Evolutionary conservation across 2,797 vertebrate species (phyloP), one percentile per base, ranked within the genome.

Genomic region (Neoniphon sammara): DNA sequence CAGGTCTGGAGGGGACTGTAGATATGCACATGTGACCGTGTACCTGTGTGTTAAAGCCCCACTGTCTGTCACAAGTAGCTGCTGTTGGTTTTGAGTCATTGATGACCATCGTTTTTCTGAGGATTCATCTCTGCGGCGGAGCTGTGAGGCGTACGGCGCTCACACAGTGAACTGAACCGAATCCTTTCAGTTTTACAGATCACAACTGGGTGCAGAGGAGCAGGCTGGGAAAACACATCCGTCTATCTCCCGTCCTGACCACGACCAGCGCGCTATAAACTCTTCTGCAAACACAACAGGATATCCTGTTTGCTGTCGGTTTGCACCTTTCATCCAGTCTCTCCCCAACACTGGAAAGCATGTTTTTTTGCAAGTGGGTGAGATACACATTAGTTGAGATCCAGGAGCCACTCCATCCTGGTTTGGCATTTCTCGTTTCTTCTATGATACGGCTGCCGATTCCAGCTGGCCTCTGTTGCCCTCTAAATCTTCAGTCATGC

Each of bases 271-370:
- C n/a, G 21, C 76, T 70, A 39, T 47, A 83, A 85, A 87, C 63
- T 53, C 73, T 23, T 60, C 59, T 66, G 20, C 47, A 75, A 85
- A 84, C 70, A 63, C 67, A 65, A 71, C 79, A 89, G 84, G 78
- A 90, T 75, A 83, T 89, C 82, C 86, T 89, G 82, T 85, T 85
- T 88, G 73, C 78, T 77, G 71, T 39, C 53, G 7, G 27, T 63
- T 58, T 79, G 73, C 70, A 58, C 21, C 71, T 58, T 77, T 80
- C 63, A 75, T 71, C 42, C 73, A 50, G 7, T 62, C 70, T 65
- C 34, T 53, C 39, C 59, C 27, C 25, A 17, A 50, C 21, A 80
- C 56, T 18, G 4, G 3, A 59, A 70, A 66, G 69, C 5, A 17
- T 69, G 18, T 54, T 70, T 55, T 46, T 21, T 30, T 34, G 17